A percentile compares a stretch with the other conserved stretches of the same genome.
phyloP scores from a whole-genome alignment of 2,797 vertebrate genomes.

The Eupleurogrammus muticus region DNA sequence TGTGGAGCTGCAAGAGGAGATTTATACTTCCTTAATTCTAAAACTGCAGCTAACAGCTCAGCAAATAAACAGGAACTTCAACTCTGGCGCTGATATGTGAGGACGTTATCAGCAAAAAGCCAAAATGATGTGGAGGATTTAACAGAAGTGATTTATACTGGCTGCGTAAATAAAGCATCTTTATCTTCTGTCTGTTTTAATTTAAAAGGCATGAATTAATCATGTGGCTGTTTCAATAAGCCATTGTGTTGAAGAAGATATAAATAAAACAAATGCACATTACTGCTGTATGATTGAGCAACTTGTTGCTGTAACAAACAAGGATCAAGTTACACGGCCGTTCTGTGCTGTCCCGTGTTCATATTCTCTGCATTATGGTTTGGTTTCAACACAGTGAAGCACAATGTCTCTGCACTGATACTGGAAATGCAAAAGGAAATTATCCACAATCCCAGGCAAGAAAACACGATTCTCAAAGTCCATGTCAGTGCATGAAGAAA shows the following conservation, averaged over 20 bases:
- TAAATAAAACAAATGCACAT: conserved; percentile 18
- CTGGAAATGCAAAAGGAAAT: conserved; percentile 16
- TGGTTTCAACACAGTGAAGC: neutral
- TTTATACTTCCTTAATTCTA: no score
- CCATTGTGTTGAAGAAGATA: conserved; percentile 43
- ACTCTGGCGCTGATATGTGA: no score
- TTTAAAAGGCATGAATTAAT: conserved; percentile 26
- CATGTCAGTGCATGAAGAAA: conserved; percentile 11
- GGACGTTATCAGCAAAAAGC: no score
- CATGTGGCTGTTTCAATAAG: conserved; percentile 37
- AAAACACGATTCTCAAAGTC: conserved; percentile 12
- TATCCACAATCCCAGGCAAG: neutral
- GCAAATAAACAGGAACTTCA: no score
- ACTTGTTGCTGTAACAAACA: conserved; percentile 13
- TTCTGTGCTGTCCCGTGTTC: conserved; percentile 31
- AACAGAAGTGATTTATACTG: conserved; percentile 2
- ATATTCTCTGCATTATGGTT: conserved; percentile 2
- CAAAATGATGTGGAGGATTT: neutral
- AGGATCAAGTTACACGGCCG: neutral
- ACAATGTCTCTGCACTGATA: neutral
- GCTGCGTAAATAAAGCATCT: neutral
- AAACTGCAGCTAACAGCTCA: no score
- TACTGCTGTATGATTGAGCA: conserved; percentile 43
- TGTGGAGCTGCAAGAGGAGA: no score
- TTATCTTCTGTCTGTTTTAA: no score